Evolutionary conservation across 2,888 invertebrate genomes (phyloP).

Genomic region (Sinotaia quadrata): DNA sequence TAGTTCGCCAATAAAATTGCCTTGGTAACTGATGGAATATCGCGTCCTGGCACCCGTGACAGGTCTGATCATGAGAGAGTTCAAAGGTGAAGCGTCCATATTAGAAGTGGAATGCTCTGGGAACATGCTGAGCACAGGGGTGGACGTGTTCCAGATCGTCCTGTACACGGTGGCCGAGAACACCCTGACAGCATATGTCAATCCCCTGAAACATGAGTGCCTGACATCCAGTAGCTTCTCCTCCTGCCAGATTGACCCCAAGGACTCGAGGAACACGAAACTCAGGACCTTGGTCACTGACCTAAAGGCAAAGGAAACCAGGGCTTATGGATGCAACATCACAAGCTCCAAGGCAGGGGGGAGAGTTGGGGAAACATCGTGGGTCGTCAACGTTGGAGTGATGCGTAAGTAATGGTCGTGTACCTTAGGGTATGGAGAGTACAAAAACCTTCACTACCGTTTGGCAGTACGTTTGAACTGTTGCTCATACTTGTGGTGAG

Average conservation of each 20-base stretch:
- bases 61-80: slow-evolving; percentile 12
- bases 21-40: too few species aligned
- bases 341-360: slow-evolving; percentile 11
- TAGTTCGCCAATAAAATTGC: too few species aligned
- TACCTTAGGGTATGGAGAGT: too few species aligned
- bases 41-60: too few species aligned
- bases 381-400: slow-evolving; percentile 4
- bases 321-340: slow-evolving; percentile 20
- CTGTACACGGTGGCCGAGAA: background rate
- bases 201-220: slow-evolving; percentile 9
- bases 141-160: slow-evolving; percentile 21
- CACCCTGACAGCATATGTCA: slow-evolving; percentile 11
- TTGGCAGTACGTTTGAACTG: too few species aligned
- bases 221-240: slow-evolving; percentile 19
- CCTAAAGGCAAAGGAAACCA: background rate
- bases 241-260: slow-evolving; percentile 15
- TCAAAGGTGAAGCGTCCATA: slow-evolving; percentile 10
- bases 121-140: slow-evolving; percentile 5
- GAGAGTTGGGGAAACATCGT: background rate
- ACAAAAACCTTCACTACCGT: too few species aligned
- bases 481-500: too few species aligned
- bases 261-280: slow-evolving; percentile 12
- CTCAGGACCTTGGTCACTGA: slow-evolving; percentile 20
- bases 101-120: slow-evolving; percentile 22
- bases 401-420: slow-evolving; percentile 25